A percentile compares a stretch with the other conserved stretches of the same genome.
phyloP scores from a whole-genome alignment of 2,113 vertebrate species.

The Embiotoca jacksoni region DNA sequence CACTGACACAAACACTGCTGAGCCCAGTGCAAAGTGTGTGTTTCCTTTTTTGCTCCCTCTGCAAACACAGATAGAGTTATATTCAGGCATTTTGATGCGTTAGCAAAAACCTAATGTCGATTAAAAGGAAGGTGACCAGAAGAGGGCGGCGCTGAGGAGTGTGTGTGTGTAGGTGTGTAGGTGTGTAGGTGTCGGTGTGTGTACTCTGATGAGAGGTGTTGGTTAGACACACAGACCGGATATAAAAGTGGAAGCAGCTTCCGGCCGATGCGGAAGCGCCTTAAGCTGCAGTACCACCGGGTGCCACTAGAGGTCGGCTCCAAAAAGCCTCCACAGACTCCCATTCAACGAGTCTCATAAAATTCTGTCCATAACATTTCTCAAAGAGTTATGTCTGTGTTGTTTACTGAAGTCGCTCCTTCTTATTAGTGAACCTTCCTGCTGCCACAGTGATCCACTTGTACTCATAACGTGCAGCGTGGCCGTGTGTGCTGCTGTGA shows the following conservation, averaged over 20 bases:
- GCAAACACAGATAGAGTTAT: neutral
- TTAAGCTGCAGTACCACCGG: too few relatives aligned
- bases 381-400: too few relatives aligned
- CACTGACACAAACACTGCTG: constrained; percentile 13
- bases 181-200: neutral
- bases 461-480: neutral
- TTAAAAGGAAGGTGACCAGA: constrained; percentile 29
- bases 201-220: neutral
- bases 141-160: constrained; percentile 53
- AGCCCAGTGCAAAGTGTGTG: constrained; percentile 3
- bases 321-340: too few relatives aligned
- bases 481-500: neutral
- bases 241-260: too few relatives aligned
- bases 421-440: neutral
- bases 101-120: constrained; percentile 8
- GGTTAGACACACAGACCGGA: too few relatives aligned
- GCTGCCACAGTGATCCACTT: neutral
- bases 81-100: constrained; percentile 26
- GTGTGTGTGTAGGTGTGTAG: neutral
- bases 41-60: neutral
- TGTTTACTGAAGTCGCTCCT: too few relatives aligned
- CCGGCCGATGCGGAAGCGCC: too few relatives aligned
- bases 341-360: too few relatives aligned
- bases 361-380: too few relatives aligned
- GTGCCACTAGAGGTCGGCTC: too few relatives aligned